A percentile compares a stretch with the other conserved stretches of the same genome.
Conservation (phyloP, 2,888 invertebrate species). For the Stenotaenia linearis region DNA sequence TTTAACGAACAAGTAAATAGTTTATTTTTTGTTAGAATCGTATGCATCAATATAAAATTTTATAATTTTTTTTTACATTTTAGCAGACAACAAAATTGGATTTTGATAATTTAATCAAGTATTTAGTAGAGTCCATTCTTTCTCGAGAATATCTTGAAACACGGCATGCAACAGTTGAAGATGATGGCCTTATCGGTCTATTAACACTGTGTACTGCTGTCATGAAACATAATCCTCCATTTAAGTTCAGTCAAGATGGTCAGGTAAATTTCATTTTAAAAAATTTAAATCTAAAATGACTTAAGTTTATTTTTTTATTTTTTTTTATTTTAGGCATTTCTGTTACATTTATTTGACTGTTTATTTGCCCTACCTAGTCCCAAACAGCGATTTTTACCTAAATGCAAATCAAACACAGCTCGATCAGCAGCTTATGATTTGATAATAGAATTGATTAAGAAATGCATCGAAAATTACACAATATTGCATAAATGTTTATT, state of each 20-base stretch:
- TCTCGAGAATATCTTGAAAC: constrained; percentile 76
- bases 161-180: constrained; percentile 72
- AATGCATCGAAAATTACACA: constrained; percentile 77
- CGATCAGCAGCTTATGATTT: constrained; percentile 87
- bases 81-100: constrained; percentile 50
- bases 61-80: background rate
- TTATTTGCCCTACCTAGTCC: constrained; percentile 86
- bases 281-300: background rate
- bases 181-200: constrained; percentile 83
- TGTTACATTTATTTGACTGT: constrained; percentile 68
- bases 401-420: constrained; percentile 83
- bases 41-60: background rate
- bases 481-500: constrained; percentile 75
- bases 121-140: constrained; percentile 67
- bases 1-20: constrained; percentile 34
- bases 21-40: background rate
- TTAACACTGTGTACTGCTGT: constrained; percentile 79
- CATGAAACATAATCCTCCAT: constrained; percentile 79
- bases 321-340: constrained; percentile 43
- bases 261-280: constrained; percentile 45
- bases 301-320: background rate
- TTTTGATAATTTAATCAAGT: constrained; percentile 61
- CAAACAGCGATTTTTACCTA: constrained; percentile 75
- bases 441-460: constrained; percentile 77
- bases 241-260: constrained; percentile 73